Conservation (phyloP, 2,888 invertebrate genomes). For the Sarcophaga subvicina region DNA sequence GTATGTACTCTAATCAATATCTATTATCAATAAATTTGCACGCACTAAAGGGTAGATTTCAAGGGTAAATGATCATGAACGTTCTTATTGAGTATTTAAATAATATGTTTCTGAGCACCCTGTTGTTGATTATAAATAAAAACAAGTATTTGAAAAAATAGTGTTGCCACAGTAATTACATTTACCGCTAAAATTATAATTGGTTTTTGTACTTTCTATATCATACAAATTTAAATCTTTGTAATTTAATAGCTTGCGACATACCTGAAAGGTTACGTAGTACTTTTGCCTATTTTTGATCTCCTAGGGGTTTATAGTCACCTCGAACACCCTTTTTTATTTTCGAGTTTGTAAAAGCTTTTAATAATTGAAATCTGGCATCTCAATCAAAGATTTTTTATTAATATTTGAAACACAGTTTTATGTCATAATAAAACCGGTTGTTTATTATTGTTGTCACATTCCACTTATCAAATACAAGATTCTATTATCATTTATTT, state of each 20-base stretch:
- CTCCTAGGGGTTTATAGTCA: too few relatives aligned
- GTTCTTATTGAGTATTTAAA: background rate
- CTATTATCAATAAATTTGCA: background rate
- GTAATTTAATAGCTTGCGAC: too few relatives aligned
- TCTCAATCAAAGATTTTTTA: background rate
- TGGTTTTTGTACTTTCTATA: too few relatives aligned
- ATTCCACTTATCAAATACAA: background rate
- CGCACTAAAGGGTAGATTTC: background rate
- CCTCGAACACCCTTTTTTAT: too few relatives aligned
- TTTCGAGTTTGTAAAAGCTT: too few relatives aligned
- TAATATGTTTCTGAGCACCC: background rate
- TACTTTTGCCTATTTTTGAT: too few relatives aligned
- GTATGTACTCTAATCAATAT: background rate
- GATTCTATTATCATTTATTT: background rate
- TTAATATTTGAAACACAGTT: background rate
- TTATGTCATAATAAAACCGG: background rate
- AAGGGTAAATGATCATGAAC: constrained; percentile 13
- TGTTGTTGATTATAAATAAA: background rate
- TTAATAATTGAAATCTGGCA: background rate
- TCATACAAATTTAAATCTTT: too few relatives aligned
- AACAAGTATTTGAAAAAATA: background rate
- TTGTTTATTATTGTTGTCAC: background rate
- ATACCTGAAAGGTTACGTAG: too few relatives aligned
- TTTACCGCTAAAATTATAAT: too few relatives aligned
- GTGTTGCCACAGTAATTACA: background rate